Evolutionary conservation across 2,797 vertebrate species (phyloP).

Genomic region (Fringilla coelebs): DNA sequence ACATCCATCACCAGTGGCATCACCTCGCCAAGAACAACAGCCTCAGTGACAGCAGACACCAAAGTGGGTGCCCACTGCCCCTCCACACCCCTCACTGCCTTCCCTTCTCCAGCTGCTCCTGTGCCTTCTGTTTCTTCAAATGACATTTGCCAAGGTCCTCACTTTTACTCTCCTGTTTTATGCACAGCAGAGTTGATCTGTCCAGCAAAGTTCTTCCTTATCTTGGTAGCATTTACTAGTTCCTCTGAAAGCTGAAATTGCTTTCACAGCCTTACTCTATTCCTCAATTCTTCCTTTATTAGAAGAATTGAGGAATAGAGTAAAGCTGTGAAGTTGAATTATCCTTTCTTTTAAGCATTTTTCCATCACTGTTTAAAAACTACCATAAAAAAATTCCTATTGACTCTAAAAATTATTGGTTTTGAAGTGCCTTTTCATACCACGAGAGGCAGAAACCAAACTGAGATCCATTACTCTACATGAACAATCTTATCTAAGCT

Average conservation of each 20-base stretch:
- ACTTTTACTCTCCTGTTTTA: neutral
- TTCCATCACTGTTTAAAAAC: neutral
- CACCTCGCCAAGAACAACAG: neutral
- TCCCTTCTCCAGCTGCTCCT: neutral
- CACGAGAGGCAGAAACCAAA: neutral
- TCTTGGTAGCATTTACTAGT: constrained; percentile 29
- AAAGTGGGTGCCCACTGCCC: neutral
- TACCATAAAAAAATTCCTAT: neutral
- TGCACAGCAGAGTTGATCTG: constrained; percentile 59
- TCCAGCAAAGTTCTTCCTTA: constrained; percentile 65
- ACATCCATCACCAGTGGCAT: neutral
- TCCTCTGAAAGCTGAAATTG: neutral
- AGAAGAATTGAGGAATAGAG: too few relatives aligned
- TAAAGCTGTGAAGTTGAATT: too few relatives aligned
- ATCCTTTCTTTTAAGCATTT: neutral
- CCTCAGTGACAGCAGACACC: neutral
- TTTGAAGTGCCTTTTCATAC: neutral
- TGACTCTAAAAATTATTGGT: neutral
- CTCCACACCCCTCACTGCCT: neutral
- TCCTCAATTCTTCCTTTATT: neutral
- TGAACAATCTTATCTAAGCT: neutral
- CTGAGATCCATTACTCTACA: neutral
- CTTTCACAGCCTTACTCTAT: neutral
- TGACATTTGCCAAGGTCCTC: neutral
- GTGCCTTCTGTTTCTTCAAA: neutral